Evolutionary conservation across 37 sponge, comb jelly and placozoan species (phyloP).

Genomic region (Beroe forskalii): DNA sequence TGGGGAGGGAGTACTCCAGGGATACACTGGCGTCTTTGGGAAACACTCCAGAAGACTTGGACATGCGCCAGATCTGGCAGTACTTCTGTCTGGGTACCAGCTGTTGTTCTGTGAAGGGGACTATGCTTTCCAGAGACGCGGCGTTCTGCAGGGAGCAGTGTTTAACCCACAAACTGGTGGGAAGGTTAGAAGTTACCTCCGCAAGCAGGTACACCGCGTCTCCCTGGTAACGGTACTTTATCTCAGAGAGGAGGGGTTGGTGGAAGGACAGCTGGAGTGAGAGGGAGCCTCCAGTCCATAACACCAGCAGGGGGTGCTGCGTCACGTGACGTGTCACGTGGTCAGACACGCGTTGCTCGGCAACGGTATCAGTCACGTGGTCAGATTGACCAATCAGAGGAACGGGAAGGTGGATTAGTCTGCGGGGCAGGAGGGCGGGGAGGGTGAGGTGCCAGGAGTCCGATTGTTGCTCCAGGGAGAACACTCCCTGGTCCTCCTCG

Average conservation of each 20-base stretch:
- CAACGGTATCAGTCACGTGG: background rate
- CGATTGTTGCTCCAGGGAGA: background rate
- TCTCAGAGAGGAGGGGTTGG: slow-evolving; percentile 20
- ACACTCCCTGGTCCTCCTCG: slow-evolving; percentile 20
- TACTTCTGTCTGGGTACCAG: slow-evolving; percentile 3
- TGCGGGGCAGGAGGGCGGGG: slow-evolving; percentile 10
- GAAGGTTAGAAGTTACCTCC: slow-evolving; percentile 21
- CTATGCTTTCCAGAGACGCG: background rate
- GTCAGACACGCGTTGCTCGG: background rate
- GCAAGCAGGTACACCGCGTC: background rate
- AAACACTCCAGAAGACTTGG: background rate
- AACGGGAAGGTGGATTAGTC: slow-evolving; percentile 19
- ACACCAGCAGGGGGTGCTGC: background rate
- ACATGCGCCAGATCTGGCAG: slow-evolving; percentile 23
- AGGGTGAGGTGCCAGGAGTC: slow-evolving; percentile 39
- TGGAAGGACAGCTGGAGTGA: slow-evolving; percentile 29
- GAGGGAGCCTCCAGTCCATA: background rate
- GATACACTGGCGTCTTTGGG: background rate
- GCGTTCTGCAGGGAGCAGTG: background rate
- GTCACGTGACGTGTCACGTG: background rate
- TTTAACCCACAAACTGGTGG: background rate
- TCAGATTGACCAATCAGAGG: background rate
- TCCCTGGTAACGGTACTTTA: slow-evolving; percentile 29
- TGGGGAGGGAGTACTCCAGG: background rate
- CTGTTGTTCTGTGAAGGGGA: background rate